Base-by-base conservation (phyloP, 2,797 vertebrate genomes). In the Galaxias olidus region DNA sequence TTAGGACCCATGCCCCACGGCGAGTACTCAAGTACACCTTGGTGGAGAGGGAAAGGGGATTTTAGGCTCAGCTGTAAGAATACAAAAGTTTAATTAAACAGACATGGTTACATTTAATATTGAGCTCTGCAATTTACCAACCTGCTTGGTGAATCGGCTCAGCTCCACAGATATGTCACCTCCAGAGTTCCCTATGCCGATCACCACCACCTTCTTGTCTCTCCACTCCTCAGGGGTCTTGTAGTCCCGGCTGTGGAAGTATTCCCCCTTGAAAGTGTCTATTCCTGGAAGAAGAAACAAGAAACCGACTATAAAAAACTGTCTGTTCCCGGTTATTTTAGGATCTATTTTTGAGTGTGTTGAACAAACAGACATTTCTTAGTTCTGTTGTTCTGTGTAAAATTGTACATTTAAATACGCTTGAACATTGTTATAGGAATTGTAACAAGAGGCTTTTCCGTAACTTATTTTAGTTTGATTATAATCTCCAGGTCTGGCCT, bases 11-110 rank as follows among this genome's bases (percentile, higher is more conserved):
- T 0, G 90, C 75, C 49, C 93, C 93, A 19, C 82, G 82, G 19
- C 92, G 87, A 13, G 93, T 95, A 79, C 93, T 94, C 65, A 94
- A 82, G 71, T 90, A 94, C 41, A 93, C 72, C 93, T 94, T 67
- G 1, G 54, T 14, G 66, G 20, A 18, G 52, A 68, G 42, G 4
- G 48, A 20, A 48, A 53, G 20, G 20, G 47, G 9, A 30, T 30
- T 30, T 30, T 30, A 30, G 30, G 3, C 30, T 30, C 30, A 30
- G 30, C 30, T 6, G 30, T 30, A 30, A 30, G 30, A n/a, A n/a
- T n/a, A n/a, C n/a, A n/a, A n/a, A n/a, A n/a, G n/a, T n/a, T n/a
- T n/a, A n/a, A n/a, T n/a, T n/a, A n/a, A n/a, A 2, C 30, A 4
- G 41, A 19, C 10, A n/a, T 9, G 10, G 8, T 50, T 49, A 41